Conservation (phyloP, 2,113 vertebrate genomes). For the Sphyrna mokarran region DNA sequence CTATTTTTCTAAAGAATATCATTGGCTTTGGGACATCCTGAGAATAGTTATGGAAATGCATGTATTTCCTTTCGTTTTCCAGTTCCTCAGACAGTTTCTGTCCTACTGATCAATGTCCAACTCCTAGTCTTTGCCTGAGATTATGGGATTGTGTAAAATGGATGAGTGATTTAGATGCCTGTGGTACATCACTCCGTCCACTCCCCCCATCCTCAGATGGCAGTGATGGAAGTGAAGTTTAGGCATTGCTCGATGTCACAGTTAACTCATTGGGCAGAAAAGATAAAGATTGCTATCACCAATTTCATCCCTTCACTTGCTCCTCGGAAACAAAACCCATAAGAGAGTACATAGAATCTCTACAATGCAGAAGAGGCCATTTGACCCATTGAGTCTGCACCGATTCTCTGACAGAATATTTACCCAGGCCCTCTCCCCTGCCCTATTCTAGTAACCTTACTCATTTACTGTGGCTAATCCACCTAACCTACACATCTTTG, state of each 20-base stretch:
- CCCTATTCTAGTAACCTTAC: too few species aligned
- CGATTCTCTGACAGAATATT: too few species aligned
- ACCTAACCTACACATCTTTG: too few species aligned
- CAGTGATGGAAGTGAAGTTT: background rate
- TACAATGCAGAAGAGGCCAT: too few species aligned
- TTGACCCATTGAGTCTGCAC: too few species aligned
- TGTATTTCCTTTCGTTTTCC: background rate
- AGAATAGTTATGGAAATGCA: background rate
- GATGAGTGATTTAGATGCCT: background rate
- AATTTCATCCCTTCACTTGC: background rate
- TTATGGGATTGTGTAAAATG: background rate
- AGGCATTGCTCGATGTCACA: background rate
- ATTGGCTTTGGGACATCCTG: background rate
- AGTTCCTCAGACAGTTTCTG: background rate
- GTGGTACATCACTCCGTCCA: background rate
- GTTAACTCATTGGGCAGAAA: background rate
- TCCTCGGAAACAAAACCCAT: background rate
- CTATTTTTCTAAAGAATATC: background rate
- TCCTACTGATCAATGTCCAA: too few species aligned
- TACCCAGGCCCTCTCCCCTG: too few species aligned
- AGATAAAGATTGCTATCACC: background rate
- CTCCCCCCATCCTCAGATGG: background rate
- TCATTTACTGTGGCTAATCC: too few species aligned
- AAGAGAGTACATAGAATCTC: background rate
- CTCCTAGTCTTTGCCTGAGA: background rate